Conservation (phyloP, 2,113 vertebrate species). For the Pterocles burchelli region DNA sequence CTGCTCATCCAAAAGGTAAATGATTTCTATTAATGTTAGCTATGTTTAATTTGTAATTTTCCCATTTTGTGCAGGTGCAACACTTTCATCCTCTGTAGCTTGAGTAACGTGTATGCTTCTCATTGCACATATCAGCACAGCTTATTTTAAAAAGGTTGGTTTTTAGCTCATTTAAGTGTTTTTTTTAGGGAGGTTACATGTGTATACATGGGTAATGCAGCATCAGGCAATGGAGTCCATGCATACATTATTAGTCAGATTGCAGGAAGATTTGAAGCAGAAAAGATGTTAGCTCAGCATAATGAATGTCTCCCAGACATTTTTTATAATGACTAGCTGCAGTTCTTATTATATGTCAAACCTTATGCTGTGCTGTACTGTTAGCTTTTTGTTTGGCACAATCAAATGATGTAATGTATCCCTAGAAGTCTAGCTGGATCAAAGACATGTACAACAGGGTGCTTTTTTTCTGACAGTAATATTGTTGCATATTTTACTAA, state of each 20-base stretch:
- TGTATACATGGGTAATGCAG: background rate
- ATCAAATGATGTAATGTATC: slow-evolving; percentile 69
- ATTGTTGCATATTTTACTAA: slow-evolving; percentile 60
- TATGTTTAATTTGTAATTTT: slow-evolving; percentile 11
- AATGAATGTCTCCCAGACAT: slow-evolving; percentile 78
- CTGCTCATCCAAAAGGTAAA: background rate
- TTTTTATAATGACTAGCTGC: slow-evolving; percentile 78
- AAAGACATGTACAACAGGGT: slow-evolving; percentile 56
- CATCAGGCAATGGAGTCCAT: slow-evolving; percentile 12
- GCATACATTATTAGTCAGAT: slow-evolving; percentile 62
- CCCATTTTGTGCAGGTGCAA: background rate
- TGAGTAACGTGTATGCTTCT: background rate
- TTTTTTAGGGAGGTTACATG: background rate
- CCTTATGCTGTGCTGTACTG: slow-evolving; percentile 73
- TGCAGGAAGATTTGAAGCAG: slow-evolving; percentile 62
- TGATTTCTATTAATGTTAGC: background rate
- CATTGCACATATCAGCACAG: background rate
- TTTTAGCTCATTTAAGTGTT: background rate
- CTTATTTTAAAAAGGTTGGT: slow-evolving; percentile 11
- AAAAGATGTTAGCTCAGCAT: slow-evolving; percentile 74
- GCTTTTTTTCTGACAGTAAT: slow-evolving; percentile 17
- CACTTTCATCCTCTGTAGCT: background rate
- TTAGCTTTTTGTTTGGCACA: slow-evolving; percentile 76
- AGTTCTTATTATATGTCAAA: slow-evolving; percentile 80
- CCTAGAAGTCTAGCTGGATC: slow-evolving; percentile 73